These are phyloP conservation scores for Myrmecobius fasciatus DNA, from an alignment of 2,113 vertebrate species.

Conservation along the genomic window DNA sequence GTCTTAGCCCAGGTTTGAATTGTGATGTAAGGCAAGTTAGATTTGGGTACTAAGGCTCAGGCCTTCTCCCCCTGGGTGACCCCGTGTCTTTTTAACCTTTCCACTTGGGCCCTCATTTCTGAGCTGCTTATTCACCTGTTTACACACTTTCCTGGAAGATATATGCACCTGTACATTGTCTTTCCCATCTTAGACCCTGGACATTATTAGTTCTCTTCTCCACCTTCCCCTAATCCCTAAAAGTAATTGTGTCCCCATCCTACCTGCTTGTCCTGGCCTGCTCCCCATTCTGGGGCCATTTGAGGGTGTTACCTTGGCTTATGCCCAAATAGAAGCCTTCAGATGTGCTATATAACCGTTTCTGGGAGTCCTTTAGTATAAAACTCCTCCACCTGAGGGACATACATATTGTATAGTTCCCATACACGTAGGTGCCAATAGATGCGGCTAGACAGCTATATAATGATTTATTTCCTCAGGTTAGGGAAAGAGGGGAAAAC, in stretches of 20 bases:
- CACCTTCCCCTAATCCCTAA: not conserved
- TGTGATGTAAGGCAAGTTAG: not conserved
- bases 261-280: not conserved
- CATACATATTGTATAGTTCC: not conserved
- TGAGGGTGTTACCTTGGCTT: not conserved
- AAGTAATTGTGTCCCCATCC: not conserved
- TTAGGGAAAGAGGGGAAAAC: not conserved
- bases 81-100: fast-evolving
- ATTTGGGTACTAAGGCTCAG: too few relatives aligned
- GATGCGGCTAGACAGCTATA: not conserved
- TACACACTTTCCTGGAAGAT: not conserved
- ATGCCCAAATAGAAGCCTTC: not conserved
- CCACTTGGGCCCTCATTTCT: not conserved
- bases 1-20: not conserved
- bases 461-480: not conserved
- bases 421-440: not conserved
- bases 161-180: fast-evolving
- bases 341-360: not conserved
- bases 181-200: not conserved
- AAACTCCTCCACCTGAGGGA: not conserved
- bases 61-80: not conserved
- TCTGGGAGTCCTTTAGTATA: not conserved
- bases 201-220: not conserved
- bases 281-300: not conserved
- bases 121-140: not conserved